Conservation (phyloP, 2,113 vertebrate genomes). For the Ciconia maguari region DNA sequence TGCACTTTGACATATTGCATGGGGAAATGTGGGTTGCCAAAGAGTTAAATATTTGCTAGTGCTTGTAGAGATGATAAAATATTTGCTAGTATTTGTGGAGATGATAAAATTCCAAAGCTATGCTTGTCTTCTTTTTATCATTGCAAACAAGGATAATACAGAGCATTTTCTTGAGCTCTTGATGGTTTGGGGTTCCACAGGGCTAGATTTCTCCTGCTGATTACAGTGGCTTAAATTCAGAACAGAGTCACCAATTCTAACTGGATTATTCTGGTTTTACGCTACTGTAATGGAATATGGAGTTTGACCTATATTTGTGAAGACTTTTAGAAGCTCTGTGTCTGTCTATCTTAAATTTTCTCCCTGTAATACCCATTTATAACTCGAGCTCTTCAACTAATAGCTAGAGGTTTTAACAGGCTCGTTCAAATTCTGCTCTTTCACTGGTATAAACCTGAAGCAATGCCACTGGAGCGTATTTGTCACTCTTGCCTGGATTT, state of each 20-base stretch:
- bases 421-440: slow-evolving; percentile 17
- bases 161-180: slow-evolving; percentile 20
- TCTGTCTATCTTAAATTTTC: not conserved
- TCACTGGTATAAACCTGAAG: slow-evolving; percentile 37
- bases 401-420: not conserved
- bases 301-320: not conserved
- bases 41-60: slow-evolving; percentile 72
- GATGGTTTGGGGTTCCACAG: not conserved
- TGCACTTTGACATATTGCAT: slow-evolving; percentile 47
- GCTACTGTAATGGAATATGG: not conserved
- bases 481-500: slow-evolving; percentile 55
- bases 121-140: not conserved
- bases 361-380: not conserved
- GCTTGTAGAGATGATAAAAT: slow-evolving; percentile 17
- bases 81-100: slow-evolving; percentile 26
- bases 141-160: slow-evolving; percentile 12
- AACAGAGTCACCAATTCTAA: not conserved
- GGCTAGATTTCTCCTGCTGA: slow-evolving; percentile 3
- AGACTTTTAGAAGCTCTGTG: not conserved
- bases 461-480: slow-evolving; percentile 27
- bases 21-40: slow-evolving; percentile 14
- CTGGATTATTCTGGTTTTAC: slow-evolving; percentile 4
- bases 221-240: slow-evolving; percentile 4
- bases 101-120: slow-evolving; percentile 34
- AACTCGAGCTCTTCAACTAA: not conserved